Conservation (phyloP, 1,140 invertebrate genomes). For the Pemphigus obesinymphae region DNA sequence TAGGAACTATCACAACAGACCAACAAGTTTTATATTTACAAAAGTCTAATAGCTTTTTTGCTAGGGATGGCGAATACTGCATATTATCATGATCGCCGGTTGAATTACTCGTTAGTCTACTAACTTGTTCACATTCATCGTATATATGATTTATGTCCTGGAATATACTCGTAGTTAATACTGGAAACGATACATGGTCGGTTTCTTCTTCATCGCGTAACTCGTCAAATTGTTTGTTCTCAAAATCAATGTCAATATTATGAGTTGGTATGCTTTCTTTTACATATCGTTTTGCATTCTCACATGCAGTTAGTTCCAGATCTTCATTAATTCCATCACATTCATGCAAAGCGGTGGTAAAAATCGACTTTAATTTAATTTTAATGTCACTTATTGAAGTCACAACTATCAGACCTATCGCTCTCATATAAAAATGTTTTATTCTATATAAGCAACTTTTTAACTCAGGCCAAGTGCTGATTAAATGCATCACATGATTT, state of each 20-base stretch:
- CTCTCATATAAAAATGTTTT: background rate
- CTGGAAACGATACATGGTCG: background rate
- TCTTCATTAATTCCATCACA: background rate
- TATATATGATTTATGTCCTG: background rate
- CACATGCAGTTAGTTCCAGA: background rate
- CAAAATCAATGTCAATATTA: background rate
- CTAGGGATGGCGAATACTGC: background rate
- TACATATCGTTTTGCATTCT: background rate
- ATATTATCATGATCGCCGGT: background rate
- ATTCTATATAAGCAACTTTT: background rate
- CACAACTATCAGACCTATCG: background rate
- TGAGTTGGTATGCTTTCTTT: background rate
- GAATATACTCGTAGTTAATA: background rate
- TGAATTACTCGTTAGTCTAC: background rate
- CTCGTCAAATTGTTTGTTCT: background rate
- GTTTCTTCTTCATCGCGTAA: background rate
- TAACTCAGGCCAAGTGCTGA: background rate
- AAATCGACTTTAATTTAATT: background rate
- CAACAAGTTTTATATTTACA: background rate
- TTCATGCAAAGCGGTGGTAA: background rate
- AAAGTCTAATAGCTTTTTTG: background rate
- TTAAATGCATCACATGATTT: slow-evolving; percentile 7
- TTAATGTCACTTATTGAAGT: background rate
- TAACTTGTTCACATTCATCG: background rate
- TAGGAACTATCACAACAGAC: background rate